Percentiles rank a stretch among this genome's conserved stretches.
phyloP scores from a whole-genome alignment of 2,113 vertebrate species.

The Cynocephalus volans region DNA sequence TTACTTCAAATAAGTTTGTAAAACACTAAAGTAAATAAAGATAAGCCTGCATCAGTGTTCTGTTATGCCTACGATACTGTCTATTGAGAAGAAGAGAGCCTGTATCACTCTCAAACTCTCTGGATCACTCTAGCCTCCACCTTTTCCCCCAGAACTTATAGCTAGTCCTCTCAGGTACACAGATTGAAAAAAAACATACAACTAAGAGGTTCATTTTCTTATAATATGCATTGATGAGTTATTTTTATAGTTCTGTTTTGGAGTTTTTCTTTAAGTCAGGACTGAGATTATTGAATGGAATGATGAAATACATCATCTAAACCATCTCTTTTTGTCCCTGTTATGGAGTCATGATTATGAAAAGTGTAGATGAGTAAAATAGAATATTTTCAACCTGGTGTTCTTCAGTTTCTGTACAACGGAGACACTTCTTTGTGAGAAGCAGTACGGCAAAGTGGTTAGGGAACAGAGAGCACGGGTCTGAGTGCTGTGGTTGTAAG shows the following conservation, averaged over 20 bases:
- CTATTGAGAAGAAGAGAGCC: not conserved
- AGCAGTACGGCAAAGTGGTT: accelerated
- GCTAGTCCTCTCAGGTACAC: not conserved
- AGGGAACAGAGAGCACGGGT: not conserved
- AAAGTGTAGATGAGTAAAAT: not conserved
- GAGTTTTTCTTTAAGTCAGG: not conserved
- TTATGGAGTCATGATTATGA: not conserved
- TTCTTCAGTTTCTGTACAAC: not conserved
- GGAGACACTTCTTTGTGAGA: not conserved
- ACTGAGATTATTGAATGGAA: not conserved
- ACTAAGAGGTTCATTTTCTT: not conserved
- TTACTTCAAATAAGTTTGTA: not conserved
- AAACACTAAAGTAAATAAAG: not conserved
- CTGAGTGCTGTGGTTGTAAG: not conserved
- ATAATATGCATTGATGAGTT: too few relatives aligned
- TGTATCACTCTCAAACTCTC: not conserved
- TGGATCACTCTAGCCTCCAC: not conserved
- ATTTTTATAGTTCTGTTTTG: not conserved
- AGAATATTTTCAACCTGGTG: not conserved
- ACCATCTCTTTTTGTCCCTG: not conserved
- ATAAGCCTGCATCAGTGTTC: not conserved
- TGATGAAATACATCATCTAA: not conserved
- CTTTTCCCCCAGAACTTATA: not conserved
- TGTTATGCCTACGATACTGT: not conserved
- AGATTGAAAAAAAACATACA: not conserved